Evolutionary conservation across 2,888 invertebrate species (phyloP).

Genomic region (Diadegma fenestrale): DNA sequence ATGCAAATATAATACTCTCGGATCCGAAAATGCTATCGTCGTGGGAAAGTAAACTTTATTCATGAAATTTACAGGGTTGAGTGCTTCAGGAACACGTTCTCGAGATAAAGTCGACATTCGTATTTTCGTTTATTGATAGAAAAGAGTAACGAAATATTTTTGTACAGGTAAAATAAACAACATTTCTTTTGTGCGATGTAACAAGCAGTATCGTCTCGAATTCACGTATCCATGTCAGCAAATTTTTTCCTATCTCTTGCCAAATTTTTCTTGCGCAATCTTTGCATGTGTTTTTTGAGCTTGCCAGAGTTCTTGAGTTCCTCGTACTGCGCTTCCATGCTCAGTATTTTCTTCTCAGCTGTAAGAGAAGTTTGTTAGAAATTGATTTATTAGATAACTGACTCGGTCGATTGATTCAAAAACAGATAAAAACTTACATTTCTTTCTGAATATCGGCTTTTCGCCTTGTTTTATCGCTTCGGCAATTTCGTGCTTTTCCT

Average conservation of each 20-base stretch:
- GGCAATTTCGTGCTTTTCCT: slow-evolving; percentile 87
- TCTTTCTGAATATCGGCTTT: slow-evolving; percentile 90
- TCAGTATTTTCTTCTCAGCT: slow-evolving; percentile 92
- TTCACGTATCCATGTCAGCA: slow-evolving; percentile 35
- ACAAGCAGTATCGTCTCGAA: background rate
- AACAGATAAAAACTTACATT: slow-evolving; percentile 87
- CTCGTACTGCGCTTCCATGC: slow-evolving; percentile 92
- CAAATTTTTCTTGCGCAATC: slow-evolving; percentile 91
- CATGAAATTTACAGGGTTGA: no score
- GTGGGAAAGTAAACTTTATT: background rate
- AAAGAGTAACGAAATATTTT: slow-evolving; percentile 7
- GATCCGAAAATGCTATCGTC: background rate
- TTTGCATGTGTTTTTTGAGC: slow-evolving; percentile 92
- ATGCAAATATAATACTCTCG: background rate
- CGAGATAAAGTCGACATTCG: background rate
- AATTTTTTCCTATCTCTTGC: slow-evolving; percentile 78
- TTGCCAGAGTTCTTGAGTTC: slow-evolving; percentile 92
- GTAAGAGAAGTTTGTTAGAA: slow-evolving; percentile 56
- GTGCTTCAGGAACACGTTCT: background rate
- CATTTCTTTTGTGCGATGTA: background rate
- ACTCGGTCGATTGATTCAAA: background rate
- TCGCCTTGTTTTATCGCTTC: slow-evolving; percentile 89
- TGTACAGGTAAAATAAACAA: slow-evolving; percentile 6
- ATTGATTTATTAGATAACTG: background rate
- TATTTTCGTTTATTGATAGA: slow-evolving; percentile 28